phyloP scores from a whole-genome alignment of 2,113 vertebrate genomes.

The Rattus rattus region DNA sequence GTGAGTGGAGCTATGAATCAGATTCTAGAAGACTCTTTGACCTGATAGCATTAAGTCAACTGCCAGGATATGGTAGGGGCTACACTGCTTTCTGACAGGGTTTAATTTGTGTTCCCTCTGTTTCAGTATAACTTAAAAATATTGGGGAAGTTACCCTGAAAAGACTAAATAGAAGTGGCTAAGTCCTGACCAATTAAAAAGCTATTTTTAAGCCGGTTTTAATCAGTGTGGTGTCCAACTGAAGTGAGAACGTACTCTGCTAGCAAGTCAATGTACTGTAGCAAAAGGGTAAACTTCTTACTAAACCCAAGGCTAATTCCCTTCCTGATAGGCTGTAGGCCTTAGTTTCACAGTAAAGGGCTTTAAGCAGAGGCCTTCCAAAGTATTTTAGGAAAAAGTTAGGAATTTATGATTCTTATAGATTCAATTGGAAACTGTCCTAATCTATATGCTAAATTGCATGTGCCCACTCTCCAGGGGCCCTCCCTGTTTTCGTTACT shows the following conservation, averaged over 20 bases:
- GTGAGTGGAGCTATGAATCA: background rate
- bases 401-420: slow-evolving; percentile 38
- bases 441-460: background rate
- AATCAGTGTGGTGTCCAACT: background rate
- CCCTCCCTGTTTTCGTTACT: background rate
- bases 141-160: background rate
- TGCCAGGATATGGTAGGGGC: background rate
- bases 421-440: background rate
- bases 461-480: background rate
- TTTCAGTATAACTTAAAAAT: slow-evolving; percentile 17
- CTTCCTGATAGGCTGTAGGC: background rate
- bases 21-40: background rate
- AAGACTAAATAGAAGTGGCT: background rate
- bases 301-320: background rate
- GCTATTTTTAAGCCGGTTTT: background rate
- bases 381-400: slow-evolving; percentile 24
- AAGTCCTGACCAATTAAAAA: background rate
- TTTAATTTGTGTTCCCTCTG: background rate
- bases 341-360: background rate
- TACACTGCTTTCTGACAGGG: background rate
- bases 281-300: background rate
- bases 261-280: background rate
- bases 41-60: background rate
- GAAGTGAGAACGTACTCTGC: background rate
- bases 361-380: background rate